These are phyloP conservation scores for Anodontia alba DNA, from an alignment of 2,888 invertebrate species.

Conservation along the genomic window DNA sequence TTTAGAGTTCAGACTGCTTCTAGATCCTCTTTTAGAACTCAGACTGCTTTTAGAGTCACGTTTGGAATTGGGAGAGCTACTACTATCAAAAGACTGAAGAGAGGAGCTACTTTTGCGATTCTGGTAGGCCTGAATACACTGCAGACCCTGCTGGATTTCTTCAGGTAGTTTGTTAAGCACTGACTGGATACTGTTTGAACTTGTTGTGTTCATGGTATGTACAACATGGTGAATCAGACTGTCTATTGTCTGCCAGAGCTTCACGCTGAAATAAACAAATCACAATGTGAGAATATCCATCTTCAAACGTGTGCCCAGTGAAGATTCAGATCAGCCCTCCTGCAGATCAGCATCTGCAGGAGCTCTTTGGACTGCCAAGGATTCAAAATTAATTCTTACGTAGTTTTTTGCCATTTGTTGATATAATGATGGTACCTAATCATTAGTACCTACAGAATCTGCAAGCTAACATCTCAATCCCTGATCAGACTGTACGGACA, in stretches of 20 bases:
- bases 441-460: no score
- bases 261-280: constrained; percentile 48
- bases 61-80: background rate
- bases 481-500: no score
- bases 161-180: constrained; percentile 64
- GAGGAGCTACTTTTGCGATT: constrained; percentile 1
- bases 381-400: no score
- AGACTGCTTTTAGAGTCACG: background rate
- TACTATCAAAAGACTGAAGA: background rate
- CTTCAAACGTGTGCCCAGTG: no score
- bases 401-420: no score
- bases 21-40: background rate
- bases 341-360: no score
- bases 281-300: background rate
- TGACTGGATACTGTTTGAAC: constrained; percentile 35
- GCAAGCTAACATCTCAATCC: no score
- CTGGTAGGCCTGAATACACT: constrained; percentile 63
- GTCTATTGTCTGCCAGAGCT: constrained; percentile 73
- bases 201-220: constrained; percentile 58
- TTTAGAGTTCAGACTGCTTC: background rate
- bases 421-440: no score
- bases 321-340: no score
- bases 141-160: constrained; percentile 63
- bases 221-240: constrained; percentile 73
- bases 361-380: no score